Evolutionary conservation across 2,888 invertebrate species (phyloP), one percentile per base, ranked within the genome.

Genomic region (Athalia circularis): DNA sequence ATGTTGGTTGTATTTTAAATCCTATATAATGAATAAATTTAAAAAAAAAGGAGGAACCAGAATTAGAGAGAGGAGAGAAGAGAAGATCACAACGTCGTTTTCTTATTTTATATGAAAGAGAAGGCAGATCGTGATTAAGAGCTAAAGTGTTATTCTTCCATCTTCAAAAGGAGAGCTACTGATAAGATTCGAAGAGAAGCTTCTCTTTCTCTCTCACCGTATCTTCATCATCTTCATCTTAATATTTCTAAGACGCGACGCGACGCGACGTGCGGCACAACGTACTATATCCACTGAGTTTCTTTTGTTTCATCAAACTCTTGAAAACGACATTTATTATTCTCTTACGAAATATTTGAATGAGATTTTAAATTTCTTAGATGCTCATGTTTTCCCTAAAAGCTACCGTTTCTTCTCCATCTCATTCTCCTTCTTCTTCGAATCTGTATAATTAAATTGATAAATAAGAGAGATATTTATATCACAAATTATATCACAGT

Each of bases 101-200:
- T 43, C 54, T 70, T 70, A 62, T 62, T 54, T 70, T 70, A 54
- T 43, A 43, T 72, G n/a, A 54, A 68, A 68, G 72, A 57, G 57
- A 52, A 45, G 59, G 72, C 8, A 11, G 29, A 11, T n/a, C 59
- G 72, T 72, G 72, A 72, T 72, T 59, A 72, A 72, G 59, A 72
- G 57, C 59, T 72, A 59, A 72, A 72, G 72, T 72, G 72, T 72
- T 59, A 72, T 72, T 72, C 72, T 72, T 59, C 72, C 13, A 11
- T 57, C 57, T 45, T 59, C 13, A 57, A 45, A 59, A 72, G 13
- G 43, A n/a, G 72, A 43, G 59, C 57, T 45, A 43, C 47, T 45
- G 5, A 43, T 7, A 15, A 6, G 61, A 61, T 6, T 45, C 59
- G 59, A 72, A 72, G 29, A 29, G 29, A 29, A 29, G 29, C 29